Percentiles rank a stretch among this genome's conserved stretches.
Evolutionary conservation across 2,888 invertebrate species (phyloP).

Genomic region (Drosophila acutilabella): DNA sequence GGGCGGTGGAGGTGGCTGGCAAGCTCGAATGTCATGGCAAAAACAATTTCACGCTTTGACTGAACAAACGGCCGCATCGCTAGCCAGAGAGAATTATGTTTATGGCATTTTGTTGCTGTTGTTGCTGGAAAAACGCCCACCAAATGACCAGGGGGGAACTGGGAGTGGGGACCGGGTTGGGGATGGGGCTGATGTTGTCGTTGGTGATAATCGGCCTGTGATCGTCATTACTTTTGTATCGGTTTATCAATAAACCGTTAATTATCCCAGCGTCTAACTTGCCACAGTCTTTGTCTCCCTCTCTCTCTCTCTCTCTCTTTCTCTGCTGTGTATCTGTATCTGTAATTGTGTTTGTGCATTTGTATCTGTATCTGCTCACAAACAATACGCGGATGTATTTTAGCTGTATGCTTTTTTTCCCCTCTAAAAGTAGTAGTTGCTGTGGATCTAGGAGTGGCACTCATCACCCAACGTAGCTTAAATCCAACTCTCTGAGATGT

Average conservation of each 20-base stretch:
- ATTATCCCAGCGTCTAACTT: slow-evolving; percentile 68
- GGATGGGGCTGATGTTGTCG: slow-evolving; percentile 8
- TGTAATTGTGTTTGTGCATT: neutral
- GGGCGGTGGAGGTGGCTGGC: slow-evolving; percentile 5
- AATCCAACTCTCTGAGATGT: slow-evolving; percentile 13
- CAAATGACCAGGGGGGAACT: slow-evolving; percentile 27
- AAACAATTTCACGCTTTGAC: slow-evolving; percentile 74
- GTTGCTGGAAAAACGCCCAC: slow-evolving; percentile 28
- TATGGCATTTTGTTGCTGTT: slow-evolving; percentile 52
- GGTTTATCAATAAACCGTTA: slow-evolving; percentile 79
- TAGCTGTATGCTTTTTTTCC: slow-evolving; percentile 14
- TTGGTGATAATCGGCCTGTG: slow-evolving; percentile 48
- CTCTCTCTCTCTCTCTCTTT: too few relatives aligned
- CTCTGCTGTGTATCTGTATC: neutral
- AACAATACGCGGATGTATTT: slow-evolving; percentile 79
- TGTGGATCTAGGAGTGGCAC: slow-evolving; percentile 74
- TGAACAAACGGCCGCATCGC: slow-evolving; percentile 45
- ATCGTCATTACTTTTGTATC: slow-evolving; percentile 52
- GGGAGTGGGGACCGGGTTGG: neutral
- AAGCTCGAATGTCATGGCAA: slow-evolving; percentile 59
- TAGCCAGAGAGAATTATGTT: slow-evolving; percentile 65
- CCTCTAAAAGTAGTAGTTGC: slow-evolving; percentile 10
- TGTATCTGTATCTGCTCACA: slow-evolving; percentile 27
- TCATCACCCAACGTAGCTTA: slow-evolving; percentile 57
- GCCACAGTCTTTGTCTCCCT: neutral